Base-by-base conservation (phyloP, 2,888 invertebrate species). In the Patella ulyssiponensis region DNA sequence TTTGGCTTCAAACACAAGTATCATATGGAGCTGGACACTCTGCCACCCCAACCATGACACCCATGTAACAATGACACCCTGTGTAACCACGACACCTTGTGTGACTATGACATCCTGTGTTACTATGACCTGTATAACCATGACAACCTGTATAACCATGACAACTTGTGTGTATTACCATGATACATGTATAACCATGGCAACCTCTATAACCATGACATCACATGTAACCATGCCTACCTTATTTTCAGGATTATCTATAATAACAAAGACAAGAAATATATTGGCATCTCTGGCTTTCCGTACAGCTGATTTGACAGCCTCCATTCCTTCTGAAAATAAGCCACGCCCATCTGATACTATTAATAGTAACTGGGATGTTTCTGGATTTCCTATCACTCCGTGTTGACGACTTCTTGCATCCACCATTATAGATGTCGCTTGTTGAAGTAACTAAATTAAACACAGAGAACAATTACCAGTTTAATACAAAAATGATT, bases 321-420 rank as follows among this genome's bases (percentile, higher is more conserved):
- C 94, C 0, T 94, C 94, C 86, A 95, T 94, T 0, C 98, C 98
- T 80, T 93, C 92, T 89, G 97, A 96, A 91, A 96, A 96, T 83
- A 98, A 95, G 1, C 98, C 98, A 69, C 98, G 94, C 0, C 99
- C 99, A 92, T 99, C 99, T 58, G 98, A 97, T 4, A 99, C 94
- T 14, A 99, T 94, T 20, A 99, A 94, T 83, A 99, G 91, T 69
- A 99, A 92, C 92, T 97, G 97, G 0, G 97, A 88, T 12, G 88
- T 87, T 71, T 89, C 86, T 5, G 85, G 84, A 74, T 85, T 74
- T 9, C 86, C 85, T 73, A 80, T 64, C 44, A 54, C 74, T 14
- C 87, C 86, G 9, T 82, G 86, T 71, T 86, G 88, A 11, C 83
- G 78, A 17, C 82, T 79, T 64, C 87, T 81, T 5, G 88, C 86